Conservation (phyloP, 2,888 invertebrate species). For the Phlogophora meticulosa region DNA sequence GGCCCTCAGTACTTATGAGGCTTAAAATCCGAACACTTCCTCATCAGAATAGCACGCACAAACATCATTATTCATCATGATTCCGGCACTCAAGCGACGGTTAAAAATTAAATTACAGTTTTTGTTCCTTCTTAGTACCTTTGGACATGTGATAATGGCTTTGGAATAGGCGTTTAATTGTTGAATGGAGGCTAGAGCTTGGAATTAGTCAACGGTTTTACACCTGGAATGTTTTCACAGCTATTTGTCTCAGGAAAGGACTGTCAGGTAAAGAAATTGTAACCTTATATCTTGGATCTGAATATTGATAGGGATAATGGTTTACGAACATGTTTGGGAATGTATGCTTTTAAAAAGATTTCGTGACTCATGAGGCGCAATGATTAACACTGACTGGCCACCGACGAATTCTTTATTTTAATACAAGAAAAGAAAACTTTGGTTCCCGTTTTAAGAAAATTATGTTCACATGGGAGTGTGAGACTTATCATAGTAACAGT, state of each 20-base stretch:
- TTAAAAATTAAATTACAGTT: slow-evolving; percentile 62
- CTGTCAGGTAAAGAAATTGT: no score
- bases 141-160: slow-evolving; percentile 38
- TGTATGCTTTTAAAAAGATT: no score
- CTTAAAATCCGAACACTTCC: slow-evolving; percentile 48
- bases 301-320: no score
- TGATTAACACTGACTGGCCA: no score
- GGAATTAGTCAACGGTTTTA: slow-evolving; percentile 17
- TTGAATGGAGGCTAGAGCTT: slow-evolving; percentile 3
- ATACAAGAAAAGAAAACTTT: no score
- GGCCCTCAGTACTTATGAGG: slow-evolving; percentile 9
- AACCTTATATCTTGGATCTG: no score
- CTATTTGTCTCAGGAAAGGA: background rate
- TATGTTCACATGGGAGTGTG: no score
- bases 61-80: slow-evolving; percentile 61
- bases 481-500: no score
- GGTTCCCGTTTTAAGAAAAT: no score
- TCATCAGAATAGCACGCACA: slow-evolving; percentile 55
- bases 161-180: slow-evolving; percentile 48
- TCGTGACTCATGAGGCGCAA: no score
- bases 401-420: no score
- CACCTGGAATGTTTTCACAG: background rate
- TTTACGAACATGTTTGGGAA: no score
- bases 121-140: slow-evolving; percentile 59
- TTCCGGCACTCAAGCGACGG: slow-evolving; percentile 74